Percentiles rank a stretch among this genome's conserved stretches.
Evolutionary conservation across 92 coral and sea anemone genomes (phyloP).

Genomic region (Muricea muricata): DNA sequence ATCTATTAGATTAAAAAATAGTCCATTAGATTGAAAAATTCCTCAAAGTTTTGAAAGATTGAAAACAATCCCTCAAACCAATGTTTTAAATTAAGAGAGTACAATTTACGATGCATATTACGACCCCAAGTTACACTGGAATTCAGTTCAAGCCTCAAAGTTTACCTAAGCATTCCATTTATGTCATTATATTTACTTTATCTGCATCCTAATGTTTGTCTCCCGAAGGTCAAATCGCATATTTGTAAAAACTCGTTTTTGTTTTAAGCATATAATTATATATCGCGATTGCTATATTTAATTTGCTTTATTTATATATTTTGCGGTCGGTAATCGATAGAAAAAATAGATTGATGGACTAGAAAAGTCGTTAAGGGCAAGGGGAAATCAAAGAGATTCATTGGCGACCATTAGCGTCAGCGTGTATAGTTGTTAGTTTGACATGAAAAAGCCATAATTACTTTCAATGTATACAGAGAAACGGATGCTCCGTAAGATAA

Average conservation of each 20-base stretch:
- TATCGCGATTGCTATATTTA: too few species aligned
- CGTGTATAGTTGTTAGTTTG: background rate
- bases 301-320: too few species aligned
- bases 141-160: background rate
- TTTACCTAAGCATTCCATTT: background rate
- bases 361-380: background rate
- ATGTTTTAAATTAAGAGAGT: too few species aligned
- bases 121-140: background rate
- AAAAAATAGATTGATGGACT: background rate
- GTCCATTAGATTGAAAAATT: too few species aligned
- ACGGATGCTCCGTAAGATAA: slow-evolving; percentile 1
- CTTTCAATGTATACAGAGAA: background rate
- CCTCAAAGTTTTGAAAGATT: too few species aligned
- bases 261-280: too few species aligned
- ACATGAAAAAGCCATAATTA: slow-evolving; percentile 28
- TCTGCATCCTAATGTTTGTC: background rate
- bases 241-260: too few species aligned
- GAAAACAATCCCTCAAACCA: too few species aligned
- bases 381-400: background rate
- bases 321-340: too few species aligned
- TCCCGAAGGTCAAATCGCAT: background rate
- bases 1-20: too few species aligned
- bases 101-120: too few species aligned
- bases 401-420: background rate
- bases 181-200: background rate